phyloP scores from a whole-genome alignment of 2,797 vertebrate genomes.

The Anas flavirostris region DNA sequence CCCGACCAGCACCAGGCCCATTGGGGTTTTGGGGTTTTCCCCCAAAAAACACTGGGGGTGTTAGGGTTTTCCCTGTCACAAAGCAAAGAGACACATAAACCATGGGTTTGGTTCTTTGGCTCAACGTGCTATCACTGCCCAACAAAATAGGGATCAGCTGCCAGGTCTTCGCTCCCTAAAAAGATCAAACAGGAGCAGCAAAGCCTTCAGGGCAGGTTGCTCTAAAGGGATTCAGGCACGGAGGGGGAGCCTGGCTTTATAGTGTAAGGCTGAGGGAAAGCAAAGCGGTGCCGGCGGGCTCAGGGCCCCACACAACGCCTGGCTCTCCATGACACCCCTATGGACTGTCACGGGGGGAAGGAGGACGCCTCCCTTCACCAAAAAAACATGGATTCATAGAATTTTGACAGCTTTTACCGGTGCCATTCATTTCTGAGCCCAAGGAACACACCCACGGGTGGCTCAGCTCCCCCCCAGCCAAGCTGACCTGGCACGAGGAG shows the following conservation, averaged over 20 bases:
- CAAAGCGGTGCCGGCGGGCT: fast-evolving
- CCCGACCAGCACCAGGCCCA: neutral
- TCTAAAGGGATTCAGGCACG: fast-evolving
- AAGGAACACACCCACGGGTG: fast-evolving
- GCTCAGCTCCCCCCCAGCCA: too few relatives aligned
- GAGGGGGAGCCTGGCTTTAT: fast-evolving
- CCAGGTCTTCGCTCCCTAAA: too few relatives aligned
- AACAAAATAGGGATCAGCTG: too few relatives aligned
- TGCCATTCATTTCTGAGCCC: neutral
- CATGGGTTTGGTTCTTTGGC: fast-evolving
- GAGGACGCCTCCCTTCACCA: neutral
- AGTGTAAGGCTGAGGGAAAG: fast-evolving
- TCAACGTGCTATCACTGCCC: fast-evolving
- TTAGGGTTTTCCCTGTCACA: neutral
- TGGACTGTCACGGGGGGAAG: neutral
- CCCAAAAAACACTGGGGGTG: too few relatives aligned
- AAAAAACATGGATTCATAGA: neutral
- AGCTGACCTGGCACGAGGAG: slow-evolving; percentile 88
- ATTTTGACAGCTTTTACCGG: neutral
- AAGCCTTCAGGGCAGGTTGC: fast-evolving
- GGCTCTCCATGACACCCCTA: fast-evolving
- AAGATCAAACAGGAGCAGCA: too few relatives aligned
- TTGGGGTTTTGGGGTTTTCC: too few relatives aligned
- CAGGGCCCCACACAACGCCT: fast-evolving
- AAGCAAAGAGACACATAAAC: fast-evolving